Conservation (phyloP, 2,888 invertebrate genomes). For the Cantharis nigra region DNA sequence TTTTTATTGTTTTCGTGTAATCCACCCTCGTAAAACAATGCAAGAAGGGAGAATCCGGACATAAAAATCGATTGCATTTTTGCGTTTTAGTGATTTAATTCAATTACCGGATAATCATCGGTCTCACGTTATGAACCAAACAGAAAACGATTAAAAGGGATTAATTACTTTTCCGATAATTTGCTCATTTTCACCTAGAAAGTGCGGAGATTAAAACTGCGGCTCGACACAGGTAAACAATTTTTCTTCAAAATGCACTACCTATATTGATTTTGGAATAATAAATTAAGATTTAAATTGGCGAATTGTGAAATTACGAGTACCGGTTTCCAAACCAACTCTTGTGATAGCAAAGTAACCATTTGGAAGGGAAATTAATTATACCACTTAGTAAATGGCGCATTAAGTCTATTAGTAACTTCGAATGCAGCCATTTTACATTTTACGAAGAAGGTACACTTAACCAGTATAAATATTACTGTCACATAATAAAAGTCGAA, state of each 20-base stretch:
- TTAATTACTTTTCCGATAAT: conserved; percentile 3
- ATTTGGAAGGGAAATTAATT: background rate
- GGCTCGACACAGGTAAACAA: background rate
- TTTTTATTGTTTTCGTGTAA: background rate
- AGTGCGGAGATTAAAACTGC: background rate
- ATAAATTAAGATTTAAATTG: background rate
- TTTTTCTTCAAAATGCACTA: background rate
- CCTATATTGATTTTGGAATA: background rate
- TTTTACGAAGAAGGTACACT: background rate
- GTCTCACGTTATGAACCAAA: background rate
- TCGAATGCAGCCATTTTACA: background rate
- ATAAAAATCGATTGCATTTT: background rate
- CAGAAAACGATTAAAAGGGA: conserved; percentile 8
- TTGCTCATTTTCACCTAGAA: conserved; percentile 8
- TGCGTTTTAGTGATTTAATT: background rate
- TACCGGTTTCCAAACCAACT: background rate
- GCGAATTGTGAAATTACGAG: background rate
- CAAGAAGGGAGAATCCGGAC: background rate
- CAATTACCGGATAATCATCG: background rate
- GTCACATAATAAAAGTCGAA: background rate
- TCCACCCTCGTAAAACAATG: background rate
- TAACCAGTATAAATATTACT: background rate
- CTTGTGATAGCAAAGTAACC: background rate
- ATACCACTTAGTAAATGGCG: background rate
- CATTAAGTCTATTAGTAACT: background rate